Evolutionary conservation across 2,888 invertebrate species (phyloP).

Genomic region (Busseola fusca): DNA sequence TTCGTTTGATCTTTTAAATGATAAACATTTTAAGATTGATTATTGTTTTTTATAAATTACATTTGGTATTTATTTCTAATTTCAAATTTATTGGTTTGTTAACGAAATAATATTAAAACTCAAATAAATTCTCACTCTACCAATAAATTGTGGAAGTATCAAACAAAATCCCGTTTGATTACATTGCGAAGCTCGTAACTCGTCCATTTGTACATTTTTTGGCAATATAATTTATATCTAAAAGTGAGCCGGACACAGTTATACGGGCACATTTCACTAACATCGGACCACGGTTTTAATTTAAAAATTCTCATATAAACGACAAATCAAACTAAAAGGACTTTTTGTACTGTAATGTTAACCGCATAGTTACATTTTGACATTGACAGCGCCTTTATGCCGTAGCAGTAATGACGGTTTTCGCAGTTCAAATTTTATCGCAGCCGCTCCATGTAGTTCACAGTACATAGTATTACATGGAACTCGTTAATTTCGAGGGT

Average conservation of each 20-base stretch:
- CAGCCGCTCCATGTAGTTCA: not conserved
- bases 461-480: slow-evolving; percentile 1
- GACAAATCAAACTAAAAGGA: slow-evolving; percentile 31
- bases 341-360: slow-evolving; percentile 3
- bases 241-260: slow-evolving; percentile 14
- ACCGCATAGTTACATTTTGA: not conserved
- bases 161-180: slow-evolving; percentile 34
- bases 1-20: not conserved
- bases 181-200: slow-evolving; percentile 23
- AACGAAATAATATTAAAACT: slow-evolving; percentile 14
- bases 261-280: slow-evolving; percentile 18
- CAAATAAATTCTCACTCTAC: slow-evolving; percentile 11
- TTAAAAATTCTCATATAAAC: slow-evolving; percentile 34
- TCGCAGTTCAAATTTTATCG: not conserved
- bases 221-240: slow-evolving; percentile 23
- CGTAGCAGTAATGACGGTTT: not conserved
- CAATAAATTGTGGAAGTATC: slow-evolving; percentile 32
- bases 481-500: slow-evolving; percentile 13
- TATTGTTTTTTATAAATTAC: not conserved
- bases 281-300: slow-evolving; percentile 35
- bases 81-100: not conserved
- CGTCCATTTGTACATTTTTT: slow-evolving; percentile 21
- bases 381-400: not conserved
- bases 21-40: not conserved
- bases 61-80: not conserved